Base-by-base conservation (phyloP, 1,140 invertebrate genomes). In the Trissolcus basalis region DNA sequence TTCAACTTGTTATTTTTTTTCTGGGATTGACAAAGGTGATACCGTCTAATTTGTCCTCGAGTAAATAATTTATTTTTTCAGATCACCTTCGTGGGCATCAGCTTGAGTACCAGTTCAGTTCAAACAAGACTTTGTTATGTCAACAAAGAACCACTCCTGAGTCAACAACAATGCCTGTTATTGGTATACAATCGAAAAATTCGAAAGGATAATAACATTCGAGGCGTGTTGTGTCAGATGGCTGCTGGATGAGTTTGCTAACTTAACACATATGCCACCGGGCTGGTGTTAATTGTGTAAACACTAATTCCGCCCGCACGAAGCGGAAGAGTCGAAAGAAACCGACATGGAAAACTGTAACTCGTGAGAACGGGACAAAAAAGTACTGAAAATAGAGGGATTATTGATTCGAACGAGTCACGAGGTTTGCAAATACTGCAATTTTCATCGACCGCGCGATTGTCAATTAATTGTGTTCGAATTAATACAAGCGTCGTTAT, bases 131-230 rank as follows among this genome's bases (percentile, higher is more conserved):
- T 64, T 59, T 72, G 54, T 72, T 72, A 64, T 54, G 19, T 59
- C 69, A 72, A 72, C 54, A 58, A 47, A 19, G 61, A 71, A 50
- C 44, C 53, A 33, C 48, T 72, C 50, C 39, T 72, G 54, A 59
- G 47, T 64, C 53, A 72, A 72, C 60, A 72, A 33, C 33, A 48
- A 64, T 64, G 39, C 54, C 27, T 72, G 60, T 72, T 72, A 71
- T 63, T 64, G 55, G 48, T 54, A 54, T 49, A 65, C 69, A 65
- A 63, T 63, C 43, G 48, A 73, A 60, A 60, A 73, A 73, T 60
- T 59, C 13, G 49, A 53, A 56, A 55, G 50, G 51, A 67, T 68
- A 60, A 74, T 73, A 73, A 60, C 61, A 10, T 12, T 35, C 6
- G 13, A 13, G 36, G 1, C 5, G 67, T 56, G 51, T 50, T 70